Evolutionary conservation across 2,113 vertebrate species (phyloP), one percentile per base, ranked within the genome.

Genomic region (Phainopepla nitens): DNA sequence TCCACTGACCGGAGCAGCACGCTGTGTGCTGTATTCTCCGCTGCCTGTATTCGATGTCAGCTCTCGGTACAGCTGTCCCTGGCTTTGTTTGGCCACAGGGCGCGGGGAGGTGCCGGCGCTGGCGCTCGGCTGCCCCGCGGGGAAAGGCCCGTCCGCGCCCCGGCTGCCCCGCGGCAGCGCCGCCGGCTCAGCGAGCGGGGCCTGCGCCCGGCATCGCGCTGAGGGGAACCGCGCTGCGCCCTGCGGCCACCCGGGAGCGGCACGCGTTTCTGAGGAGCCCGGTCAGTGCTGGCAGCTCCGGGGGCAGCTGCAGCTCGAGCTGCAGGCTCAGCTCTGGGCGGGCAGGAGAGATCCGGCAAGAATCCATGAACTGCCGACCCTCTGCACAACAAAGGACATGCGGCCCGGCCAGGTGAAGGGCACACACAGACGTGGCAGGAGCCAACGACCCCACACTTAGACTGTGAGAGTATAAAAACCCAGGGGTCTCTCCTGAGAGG

Each of bases 81-180:
- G 35, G 15, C 33, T 73, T 22, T 7, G 10, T 23, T 11, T 1
- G 62, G 20, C 35, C 44, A 1, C 5, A 2, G 0, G 5, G 23
- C 62, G 28, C 0, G 22, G 4, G 23, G 4, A 19, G 27, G 0
- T 19, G 29, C 2, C 0, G 13, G 6, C 1, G 39, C 42, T 24
- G 8, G 5, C 2, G 15, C 23, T 1, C 4, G 8, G 12, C 20
- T 1, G 35, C 4, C 2, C 6, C 1, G 1, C 7, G 11, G 8
- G 9, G 7, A 25, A 24, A 64, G 29, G 27, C 56, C 70, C 7
- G 33, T 1, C 17, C 3, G 5, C 31, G 24, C 42, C 27, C 13
- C 2, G 11, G 23, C 13, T 41, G 23, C 10, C 15, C 72, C 2
- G 21, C 31, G 33, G 16, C 36, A 20, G 36, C 54, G 44, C 21